Evolutionary conservation across 1,140 invertebrate species (phyloP).

Genomic region (Oedothorax gibbosus): DNA sequence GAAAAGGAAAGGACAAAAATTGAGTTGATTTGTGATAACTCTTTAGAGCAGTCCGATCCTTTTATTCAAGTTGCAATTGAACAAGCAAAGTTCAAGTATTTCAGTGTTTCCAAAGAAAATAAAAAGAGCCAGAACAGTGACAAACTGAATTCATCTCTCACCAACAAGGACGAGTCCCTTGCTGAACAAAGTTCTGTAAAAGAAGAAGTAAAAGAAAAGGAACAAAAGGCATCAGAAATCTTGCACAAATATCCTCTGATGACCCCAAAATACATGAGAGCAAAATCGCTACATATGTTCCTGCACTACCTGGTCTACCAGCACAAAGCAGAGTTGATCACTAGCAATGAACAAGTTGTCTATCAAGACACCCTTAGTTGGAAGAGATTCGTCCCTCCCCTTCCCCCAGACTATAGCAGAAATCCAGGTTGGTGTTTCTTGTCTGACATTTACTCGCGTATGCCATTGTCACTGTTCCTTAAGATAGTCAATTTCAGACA

Average conservation of each 20-base stretch:
- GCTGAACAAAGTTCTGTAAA: not conserved
- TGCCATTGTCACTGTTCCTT: constrained; percentile 80
- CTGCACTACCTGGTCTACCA: constrained; percentile 78
- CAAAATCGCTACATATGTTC: constrained; percentile 77
- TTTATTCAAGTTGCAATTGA: constrained; percentile 74
- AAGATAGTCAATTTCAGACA: constrained; percentile 76
- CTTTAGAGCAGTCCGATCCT: constrained; percentile 71
- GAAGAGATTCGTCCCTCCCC: constrained; percentile 80
- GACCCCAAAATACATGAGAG: constrained; percentile 77
- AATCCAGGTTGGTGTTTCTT: constrained; percentile 78
- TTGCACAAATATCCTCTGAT: not conserved
- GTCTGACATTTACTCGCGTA: constrained; percentile 77
- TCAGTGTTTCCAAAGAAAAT: constrained; percentile 60
- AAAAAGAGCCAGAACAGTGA: not conserved
- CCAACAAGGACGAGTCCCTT: not conserved
- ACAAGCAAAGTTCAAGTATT: constrained; percentile 75
- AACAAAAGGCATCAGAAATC: not conserved
- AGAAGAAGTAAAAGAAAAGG: not conserved
- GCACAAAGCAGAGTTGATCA: constrained; percentile 67
- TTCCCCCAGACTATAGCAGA: constrained; percentile 68
- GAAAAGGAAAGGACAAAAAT: constrained; percentile 70
- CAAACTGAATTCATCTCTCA: not conserved
- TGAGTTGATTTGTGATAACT: constrained; percentile 74
- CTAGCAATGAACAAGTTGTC: constrained; percentile 64
- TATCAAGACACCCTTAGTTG: constrained; percentile 71